Percentiles rank a stretch among this genome's conserved stretches.
Evolutionary conservation across 2,888 invertebrate species (phyloP).

Genomic region (Drosophila anomalipes): DNA sequence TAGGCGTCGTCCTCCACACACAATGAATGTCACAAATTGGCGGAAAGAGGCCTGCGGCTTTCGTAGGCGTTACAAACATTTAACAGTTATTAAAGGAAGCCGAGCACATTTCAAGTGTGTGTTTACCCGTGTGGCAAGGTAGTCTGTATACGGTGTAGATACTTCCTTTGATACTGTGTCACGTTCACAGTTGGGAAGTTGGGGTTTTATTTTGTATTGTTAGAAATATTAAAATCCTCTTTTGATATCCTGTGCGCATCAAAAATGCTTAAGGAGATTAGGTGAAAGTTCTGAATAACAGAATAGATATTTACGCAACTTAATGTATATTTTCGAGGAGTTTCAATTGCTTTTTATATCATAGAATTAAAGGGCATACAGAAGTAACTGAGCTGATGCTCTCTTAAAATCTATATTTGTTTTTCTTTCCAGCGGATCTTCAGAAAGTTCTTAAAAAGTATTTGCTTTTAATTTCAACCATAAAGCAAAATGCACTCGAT

Average conservation of each 20-base stretch:
- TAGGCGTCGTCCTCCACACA: constrained; percentile 44
- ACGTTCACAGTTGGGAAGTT: not conserved
- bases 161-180: not conserved
- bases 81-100: constrained; percentile 46
- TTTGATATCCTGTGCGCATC: not conserved
- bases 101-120: constrained; percentile 8
- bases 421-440: not conserved
- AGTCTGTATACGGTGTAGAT: not conserved
- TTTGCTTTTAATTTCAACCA: constrained; percentile 37
- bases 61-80: constrained; percentile 36
- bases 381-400: not conserved
- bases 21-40: constrained; percentile 57
- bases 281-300: not conserved
- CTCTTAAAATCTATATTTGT: not conserved
- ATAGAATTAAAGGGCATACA: not conserved
- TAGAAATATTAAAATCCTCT: not conserved
- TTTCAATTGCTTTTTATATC: not conserved
- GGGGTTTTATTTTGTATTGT: not conserved
- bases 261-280: not conserved
- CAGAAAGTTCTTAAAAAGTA: constrained; percentile 26
- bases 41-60: constrained; percentile 38
- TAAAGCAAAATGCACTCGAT: constrained; percentile 33
- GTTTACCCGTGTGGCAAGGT: not conserved
- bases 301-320: not conserved
- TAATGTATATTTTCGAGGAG: not conserved